Evolutionary conservation across 35 echinoderm and acorn worm genomes (phyloP).

Genomic region (Ophiothrix spiculata): DNA sequence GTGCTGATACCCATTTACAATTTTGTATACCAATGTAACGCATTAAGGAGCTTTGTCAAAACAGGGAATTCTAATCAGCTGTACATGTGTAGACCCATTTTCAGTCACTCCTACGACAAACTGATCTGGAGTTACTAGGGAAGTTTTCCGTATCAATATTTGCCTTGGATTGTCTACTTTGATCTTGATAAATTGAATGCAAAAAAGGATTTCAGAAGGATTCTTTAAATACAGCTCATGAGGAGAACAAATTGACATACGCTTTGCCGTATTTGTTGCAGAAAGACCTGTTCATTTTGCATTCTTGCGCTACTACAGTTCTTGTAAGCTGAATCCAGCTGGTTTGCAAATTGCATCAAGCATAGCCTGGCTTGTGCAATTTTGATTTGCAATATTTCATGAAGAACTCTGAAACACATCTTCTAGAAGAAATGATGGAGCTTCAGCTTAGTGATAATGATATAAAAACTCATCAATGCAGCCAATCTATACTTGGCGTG

Average conservation of each 20-base stretch:
- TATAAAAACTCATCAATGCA: neutral
- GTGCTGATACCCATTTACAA: neutral
- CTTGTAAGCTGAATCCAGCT: neutral
- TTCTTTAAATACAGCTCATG: neutral
- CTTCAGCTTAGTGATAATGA: conserved; percentile 1
- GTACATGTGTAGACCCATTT: neutral
- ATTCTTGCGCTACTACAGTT: neutral
- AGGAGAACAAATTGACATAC: no score
- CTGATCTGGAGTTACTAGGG: neutral
- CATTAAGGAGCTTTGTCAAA: neutral
- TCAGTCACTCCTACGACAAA: neutral
- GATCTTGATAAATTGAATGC: neutral
- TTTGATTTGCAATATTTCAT: neutral
- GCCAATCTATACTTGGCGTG: conserved; percentile 75
- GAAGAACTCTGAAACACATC: neutral
- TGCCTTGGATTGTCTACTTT: neutral
- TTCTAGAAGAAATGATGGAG: conserved; percentile 7
- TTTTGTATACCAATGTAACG: neutral
- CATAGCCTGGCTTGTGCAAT: neutral
- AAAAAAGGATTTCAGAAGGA: neutral
- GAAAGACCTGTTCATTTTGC: neutral
- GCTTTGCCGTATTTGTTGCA: no score
- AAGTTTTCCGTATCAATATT: neutral
- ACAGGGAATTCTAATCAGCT: neutral
- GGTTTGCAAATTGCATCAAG: neutral